phyloP scores from a whole-genome alignment of 2,888 invertebrate genomes.

The Drosophila pegasa region DNA sequence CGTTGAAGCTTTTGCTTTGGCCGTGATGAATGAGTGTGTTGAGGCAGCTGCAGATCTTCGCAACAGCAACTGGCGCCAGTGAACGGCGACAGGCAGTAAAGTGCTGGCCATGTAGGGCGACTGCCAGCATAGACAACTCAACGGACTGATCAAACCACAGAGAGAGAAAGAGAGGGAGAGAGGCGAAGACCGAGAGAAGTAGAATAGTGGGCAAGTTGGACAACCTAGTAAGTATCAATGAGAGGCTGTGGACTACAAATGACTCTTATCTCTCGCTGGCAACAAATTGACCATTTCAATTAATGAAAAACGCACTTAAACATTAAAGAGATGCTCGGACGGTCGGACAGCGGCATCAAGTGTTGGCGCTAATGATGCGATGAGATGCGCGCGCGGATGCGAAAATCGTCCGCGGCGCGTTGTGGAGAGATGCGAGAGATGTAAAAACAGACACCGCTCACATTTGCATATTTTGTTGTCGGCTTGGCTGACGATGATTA shows the following conservation, averaged over 20 bases:
- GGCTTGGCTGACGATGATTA: constrained; percentile 51
- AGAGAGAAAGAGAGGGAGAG: constrained; percentile 1
- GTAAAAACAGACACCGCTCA: constrained; percentile 44
- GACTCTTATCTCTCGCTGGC: constrained; percentile 49
- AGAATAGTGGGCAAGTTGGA: constrained; percentile 9
- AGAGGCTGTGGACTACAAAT: constrained; percentile 41
- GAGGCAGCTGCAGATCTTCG: constrained; percentile 44
- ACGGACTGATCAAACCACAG: constrained; percentile 6
- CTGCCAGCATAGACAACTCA: constrained; percentile 31
- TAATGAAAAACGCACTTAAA: constrained; percentile 79
- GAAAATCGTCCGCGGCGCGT: constrained; percentile 17
- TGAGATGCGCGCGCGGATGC: constrained; percentile 59
- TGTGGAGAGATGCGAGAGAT: constrained; percentile 22
- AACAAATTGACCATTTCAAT: constrained; percentile 78
- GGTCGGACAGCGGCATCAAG: constrained; percentile 48
- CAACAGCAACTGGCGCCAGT: constrained; percentile 57
- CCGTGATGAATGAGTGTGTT: constrained; percentile 64
- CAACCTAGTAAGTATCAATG: constrained; percentile 52
- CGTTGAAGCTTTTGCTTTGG: constrained; percentile 48
- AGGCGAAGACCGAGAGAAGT: not conserved
- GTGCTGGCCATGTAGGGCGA: constrained; percentile 64
- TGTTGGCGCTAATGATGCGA: constrained; percentile 76
- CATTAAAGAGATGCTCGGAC: constrained; percentile 57
- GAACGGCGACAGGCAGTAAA: constrained; percentile 42
- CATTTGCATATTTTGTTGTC: constrained; percentile 76